phyloP scores from a whole-genome alignment of 2,888 invertebrate genomes.

The Opisthograptis luteolata region DNA sequence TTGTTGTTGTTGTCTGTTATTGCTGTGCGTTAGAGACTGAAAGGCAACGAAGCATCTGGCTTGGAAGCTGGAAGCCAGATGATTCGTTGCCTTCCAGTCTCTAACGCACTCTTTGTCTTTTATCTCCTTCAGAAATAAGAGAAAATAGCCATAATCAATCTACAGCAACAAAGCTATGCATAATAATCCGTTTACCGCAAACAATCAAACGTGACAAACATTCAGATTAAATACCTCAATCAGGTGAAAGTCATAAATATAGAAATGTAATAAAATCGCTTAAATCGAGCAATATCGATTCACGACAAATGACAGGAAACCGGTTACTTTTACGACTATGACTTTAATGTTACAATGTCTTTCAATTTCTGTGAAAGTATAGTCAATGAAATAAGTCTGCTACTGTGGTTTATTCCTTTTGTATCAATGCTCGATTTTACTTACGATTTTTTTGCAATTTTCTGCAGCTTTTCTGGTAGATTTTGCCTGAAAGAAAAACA shows the following conservation, averaged over 20 bases:
- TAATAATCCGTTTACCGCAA: neutral
- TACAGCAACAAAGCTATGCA: neutral
- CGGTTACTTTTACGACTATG: conserved; percentile 23
- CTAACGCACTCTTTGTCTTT: no score
- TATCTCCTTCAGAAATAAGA: no score
- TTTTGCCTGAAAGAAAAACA: no score
- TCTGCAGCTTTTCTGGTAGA: no score
- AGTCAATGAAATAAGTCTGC: neutral
- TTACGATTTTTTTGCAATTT: no score
- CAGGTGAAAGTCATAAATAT: conserved; percentile 20
- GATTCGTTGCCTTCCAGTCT: no score
- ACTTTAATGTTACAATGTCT: conserved; percentile 26
- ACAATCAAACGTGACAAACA: conserved; percentile 12
- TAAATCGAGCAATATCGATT: conserved; percentile 26
- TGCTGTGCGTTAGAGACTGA: no score
- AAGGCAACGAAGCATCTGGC: no score
- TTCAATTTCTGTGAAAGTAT: conserved; percentile 11
- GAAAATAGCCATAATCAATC: no score
- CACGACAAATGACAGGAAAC: conserved; percentile 27
- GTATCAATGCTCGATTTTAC: neutral
- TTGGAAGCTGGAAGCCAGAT: no score
- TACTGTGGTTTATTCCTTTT: neutral
- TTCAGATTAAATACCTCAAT: conserved; percentile 7
- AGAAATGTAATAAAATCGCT: conserved; percentile 25
- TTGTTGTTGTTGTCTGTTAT: no score